phyloP scores from a whole-genome alignment of 2,888 invertebrate genomes.

The Sepiola atlantica region DNA sequence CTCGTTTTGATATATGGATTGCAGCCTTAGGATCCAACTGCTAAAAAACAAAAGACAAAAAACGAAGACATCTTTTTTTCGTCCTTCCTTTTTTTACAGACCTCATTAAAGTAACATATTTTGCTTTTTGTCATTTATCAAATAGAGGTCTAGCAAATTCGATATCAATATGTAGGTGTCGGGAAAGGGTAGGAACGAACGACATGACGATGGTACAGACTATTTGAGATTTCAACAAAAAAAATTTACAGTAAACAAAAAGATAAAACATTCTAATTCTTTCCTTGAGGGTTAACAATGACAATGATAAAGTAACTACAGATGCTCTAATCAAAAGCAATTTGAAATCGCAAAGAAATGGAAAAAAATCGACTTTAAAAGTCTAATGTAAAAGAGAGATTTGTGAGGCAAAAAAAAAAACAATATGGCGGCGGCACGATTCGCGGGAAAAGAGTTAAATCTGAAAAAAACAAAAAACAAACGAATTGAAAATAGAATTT shows the following conservation, averaged over 20 bases:
- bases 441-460: not conserved
- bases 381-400: not conserved
- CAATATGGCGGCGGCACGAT: not conserved
- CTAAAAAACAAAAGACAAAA: not conserved
- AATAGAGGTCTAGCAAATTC: not conserved
- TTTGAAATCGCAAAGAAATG: not conserved
- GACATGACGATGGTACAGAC: not conserved
- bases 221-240: not conserved
- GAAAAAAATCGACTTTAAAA: not conserved
- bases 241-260: not conserved
- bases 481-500: not conserved
- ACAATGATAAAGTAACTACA: constrained; percentile 32
- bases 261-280: not conserved
- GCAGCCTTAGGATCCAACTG: not conserved
- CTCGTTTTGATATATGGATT: constrained; percentile 3
- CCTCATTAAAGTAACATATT: constrained; percentile 32
- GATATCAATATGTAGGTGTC: not conserved
- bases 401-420: not conserved
- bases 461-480: too few relatives aligned
- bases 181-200: not conserved
- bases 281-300: not conserved
- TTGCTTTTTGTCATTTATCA: constrained; percentile 32
- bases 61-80: not conserved
- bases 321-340: not conserved
- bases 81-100: not conserved